These are phyloP conservation scores for Magallana nippona DNA, from an alignment of 2,888 invertebrate genomes.

Conservation along the genomic window DNA sequence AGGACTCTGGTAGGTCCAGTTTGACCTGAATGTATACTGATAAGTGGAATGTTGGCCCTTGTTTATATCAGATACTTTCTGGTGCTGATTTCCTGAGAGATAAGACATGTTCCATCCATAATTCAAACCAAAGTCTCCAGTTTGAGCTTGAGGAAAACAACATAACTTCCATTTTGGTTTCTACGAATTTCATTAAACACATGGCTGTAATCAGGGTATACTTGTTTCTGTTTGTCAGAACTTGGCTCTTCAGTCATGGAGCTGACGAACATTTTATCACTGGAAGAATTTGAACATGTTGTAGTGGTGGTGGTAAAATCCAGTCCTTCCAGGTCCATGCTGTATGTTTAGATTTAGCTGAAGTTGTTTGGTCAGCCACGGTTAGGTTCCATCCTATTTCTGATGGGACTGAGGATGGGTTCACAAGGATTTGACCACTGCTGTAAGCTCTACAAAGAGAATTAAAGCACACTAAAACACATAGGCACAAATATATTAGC, in stretches of 20 bases:
- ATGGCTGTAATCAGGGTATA: conserved; percentile 72
- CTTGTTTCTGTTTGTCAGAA: conserved; percentile 9
- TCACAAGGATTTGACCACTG: not conserved
- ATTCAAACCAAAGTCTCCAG: not conserved
- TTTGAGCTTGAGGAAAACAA: not conserved
- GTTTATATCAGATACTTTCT: not conserved
- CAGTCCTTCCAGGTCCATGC: conserved; percentile 68
- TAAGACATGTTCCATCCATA: conserved; percentile 17
- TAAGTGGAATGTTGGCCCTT: not conserved
- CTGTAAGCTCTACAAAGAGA: not conserved
- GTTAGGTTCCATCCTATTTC: conserved; percentile 10
- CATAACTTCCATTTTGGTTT: conserved; percentile 36
- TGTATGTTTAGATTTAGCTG: conserved; percentile 45
- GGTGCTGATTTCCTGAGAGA: conserved; percentile 27
- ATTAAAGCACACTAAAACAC: not conserved
- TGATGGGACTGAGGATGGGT: not conserved
- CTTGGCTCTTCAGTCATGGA: conserved; percentile 55
- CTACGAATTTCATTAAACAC: conserved; percentile 64
- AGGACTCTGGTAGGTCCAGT: conserved; percentile 5
- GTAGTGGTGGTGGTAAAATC: conserved; percentile 58
- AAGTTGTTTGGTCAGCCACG: not conserved
- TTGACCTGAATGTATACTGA: conserved; percentile 18
- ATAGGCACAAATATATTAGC: too few relatives aligned
- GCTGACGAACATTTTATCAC: conserved; percentile 41
- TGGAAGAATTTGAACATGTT: not conserved